phyloP scores from a whole-genome alignment of 2,113 vertebrate genomes.

The Podarcis raffonei region DNA sequence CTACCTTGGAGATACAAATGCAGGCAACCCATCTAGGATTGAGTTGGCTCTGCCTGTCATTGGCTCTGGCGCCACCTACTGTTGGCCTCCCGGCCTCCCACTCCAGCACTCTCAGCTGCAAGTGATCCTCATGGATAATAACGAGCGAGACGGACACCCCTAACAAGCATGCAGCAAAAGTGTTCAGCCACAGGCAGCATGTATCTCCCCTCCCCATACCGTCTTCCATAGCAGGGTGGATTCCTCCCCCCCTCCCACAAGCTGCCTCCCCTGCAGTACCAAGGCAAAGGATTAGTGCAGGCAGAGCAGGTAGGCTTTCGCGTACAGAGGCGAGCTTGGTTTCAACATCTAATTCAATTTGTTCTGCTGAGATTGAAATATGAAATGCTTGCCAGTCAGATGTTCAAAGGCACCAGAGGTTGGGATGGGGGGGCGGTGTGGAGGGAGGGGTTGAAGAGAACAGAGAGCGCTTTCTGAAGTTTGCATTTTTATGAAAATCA shows the following conservation, averaged over 20 bases:
- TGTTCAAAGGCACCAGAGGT: conserved; percentile 66
- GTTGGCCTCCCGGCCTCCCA: too few relatives aligned
- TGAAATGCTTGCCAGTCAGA: conserved; percentile 84
- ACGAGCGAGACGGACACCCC: neutral
- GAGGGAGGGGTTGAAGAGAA: conserved; percentile 34
- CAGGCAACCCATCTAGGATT: too few relatives aligned
- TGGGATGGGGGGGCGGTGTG: neutral
- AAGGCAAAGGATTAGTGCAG: conserved; percentile 73
- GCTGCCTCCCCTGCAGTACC: conserved; percentile 21
- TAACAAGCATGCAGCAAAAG: neutral
- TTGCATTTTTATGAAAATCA: conserved; percentile 79
- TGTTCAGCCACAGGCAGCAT: neutral
- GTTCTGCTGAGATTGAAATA: conserved; percentile 85
- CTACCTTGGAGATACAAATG: too few relatives aligned
- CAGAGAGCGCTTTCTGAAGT: conserved; percentile 66
- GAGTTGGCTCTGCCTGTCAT: too few relatives aligned
- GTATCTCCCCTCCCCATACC: conserved; percentile 22
- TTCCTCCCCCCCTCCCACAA: neutral
- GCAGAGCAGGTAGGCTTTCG: conserved; percentile 74
- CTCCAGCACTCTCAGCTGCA: too few relatives aligned
- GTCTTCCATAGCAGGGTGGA: conserved; percentile 61
- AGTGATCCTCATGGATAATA: too few relatives aligned
- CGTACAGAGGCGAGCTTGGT: conserved; percentile 76
- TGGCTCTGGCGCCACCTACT: too few relatives aligned
- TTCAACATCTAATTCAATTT: conserved; percentile 85